phyloP scores from a whole-genome alignment of 2,888 invertebrate species.

The Platycheirus albimanus region DNA sequence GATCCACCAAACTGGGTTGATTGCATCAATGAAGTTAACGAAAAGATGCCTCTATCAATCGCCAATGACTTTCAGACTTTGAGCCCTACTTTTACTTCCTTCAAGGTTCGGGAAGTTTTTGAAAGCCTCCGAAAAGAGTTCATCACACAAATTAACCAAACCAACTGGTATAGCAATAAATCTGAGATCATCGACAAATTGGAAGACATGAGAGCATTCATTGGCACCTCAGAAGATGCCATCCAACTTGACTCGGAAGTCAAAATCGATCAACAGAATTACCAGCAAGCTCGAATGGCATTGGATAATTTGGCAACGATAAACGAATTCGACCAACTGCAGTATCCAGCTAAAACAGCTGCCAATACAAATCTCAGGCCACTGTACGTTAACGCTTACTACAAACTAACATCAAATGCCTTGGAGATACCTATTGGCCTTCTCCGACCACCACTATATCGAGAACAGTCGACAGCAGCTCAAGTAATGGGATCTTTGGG shows the following conservation, averaged over 20 bases:
- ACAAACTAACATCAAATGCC: slow-evolving; percentile 78
- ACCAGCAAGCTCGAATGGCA: slow-evolving; percentile 41
- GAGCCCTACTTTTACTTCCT: slow-evolving; percentile 8
- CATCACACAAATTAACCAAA: slow-evolving; percentile 32
- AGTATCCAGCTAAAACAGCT: slow-evolving; percentile 10
- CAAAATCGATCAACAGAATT: slow-evolving; percentile 41
- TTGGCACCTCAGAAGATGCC: slow-evolving; percentile 41
- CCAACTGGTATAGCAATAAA: slow-evolving; percentile 42
- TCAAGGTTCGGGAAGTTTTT: slow-evolving; percentile 2
- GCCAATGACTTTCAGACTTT: slow-evolving; percentile 28
- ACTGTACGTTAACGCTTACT: slow-evolving; percentile 80
- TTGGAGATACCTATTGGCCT: slow-evolving; percentile 80
- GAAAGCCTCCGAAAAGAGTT: slow-evolving; percentile 37
- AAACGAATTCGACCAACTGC: slow-evolving; percentile 24
- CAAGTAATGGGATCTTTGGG: slow-evolving; percentile 77
- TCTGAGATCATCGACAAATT: slow-evolving; percentile 73
- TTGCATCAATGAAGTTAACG: slow-evolving; percentile 58
- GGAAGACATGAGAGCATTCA: slow-evolving; percentile 76
- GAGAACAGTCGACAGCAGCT: slow-evolving; percentile 66
- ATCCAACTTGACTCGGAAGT: slow-evolving; percentile 23
- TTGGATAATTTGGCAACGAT: slow-evolving; percentile 14
- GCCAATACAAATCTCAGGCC: slow-evolving; percentile 75
- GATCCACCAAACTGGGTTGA: slow-evolving; percentile 69
- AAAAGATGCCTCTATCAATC: slow-evolving; percentile 38
- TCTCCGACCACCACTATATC: slow-evolving; percentile 76